phyloP scores from a whole-genome alignment of 2,888 invertebrate genomes.

The Lasioglossum oenotherae region DNA sequence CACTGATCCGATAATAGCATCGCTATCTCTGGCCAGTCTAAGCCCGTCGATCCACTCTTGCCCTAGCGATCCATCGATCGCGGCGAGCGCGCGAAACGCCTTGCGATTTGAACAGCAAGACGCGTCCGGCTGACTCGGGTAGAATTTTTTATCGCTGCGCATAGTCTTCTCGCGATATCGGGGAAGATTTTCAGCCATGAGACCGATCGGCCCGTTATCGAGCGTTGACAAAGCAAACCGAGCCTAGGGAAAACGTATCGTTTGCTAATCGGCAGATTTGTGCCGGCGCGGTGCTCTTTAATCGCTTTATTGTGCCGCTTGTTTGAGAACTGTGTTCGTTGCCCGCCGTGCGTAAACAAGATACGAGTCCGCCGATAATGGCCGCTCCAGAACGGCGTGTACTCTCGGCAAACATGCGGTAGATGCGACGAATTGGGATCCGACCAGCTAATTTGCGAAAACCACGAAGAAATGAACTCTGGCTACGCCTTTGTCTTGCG shows the following conservation, averaged over 20 bases:
- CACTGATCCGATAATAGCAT: not conserved
- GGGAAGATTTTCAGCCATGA: not conserved
- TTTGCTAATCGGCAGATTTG: constrained; percentile 44
- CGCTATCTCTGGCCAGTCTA: not conserved
- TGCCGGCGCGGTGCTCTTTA: constrained; percentile 26
- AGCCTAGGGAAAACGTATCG: constrained; percentile 23
- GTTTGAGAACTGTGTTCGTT: constrained; percentile 53
- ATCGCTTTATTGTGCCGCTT: constrained; percentile 55
- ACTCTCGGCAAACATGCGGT: constrained; percentile 19
- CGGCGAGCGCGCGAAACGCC: not conserved
- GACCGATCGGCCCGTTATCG: constrained; percentile 13
- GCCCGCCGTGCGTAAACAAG: constrained; percentile 57
- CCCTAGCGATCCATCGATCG: not conserved
- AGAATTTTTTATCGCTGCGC: not conserved
- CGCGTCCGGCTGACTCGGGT: not conserved
- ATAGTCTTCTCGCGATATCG: not conserved
- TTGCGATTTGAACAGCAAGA: not conserved
- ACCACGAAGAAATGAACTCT: not conserved
- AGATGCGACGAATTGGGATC: not conserved
- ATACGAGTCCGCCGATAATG: constrained; percentile 44
- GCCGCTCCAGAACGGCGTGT: not conserved
- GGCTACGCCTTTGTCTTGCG: not conserved
- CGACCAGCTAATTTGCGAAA: not conserved
- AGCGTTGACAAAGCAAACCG: constrained; percentile 3
- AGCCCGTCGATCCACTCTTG: not conserved